Percentiles rank a stretch among this genome's conserved stretches.
Evolutionary conservation across 2,888 invertebrate genomes (phyloP).

Genomic region (Tipula vernalis): DNA sequence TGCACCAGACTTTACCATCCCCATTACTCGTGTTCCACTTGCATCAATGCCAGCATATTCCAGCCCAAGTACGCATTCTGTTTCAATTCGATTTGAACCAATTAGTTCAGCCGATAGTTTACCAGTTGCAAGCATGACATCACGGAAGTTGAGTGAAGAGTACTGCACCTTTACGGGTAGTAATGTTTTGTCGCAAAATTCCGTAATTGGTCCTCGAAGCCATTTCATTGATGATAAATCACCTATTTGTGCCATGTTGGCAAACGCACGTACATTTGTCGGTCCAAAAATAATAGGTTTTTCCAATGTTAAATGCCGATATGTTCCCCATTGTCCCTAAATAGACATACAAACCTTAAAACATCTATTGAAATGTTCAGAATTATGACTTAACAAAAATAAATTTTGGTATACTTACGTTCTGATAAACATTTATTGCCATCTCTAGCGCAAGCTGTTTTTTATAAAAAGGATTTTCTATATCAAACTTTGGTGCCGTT

Average conservation of each 20-base stretch:
- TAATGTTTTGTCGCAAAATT: conserved; percentile 34
- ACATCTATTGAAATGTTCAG: no score
- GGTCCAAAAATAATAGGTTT: conserved; percentile 36
- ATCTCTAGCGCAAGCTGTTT: conserved; percentile 59
- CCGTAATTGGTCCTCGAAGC: conserved; percentile 58
- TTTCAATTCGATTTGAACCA: conserved; percentile 47
- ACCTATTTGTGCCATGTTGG: conserved; percentile 67
- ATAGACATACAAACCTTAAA: conserved; percentile 52
- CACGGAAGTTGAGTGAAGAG: conserved; percentile 82
- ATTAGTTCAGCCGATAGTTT: conserved; percentile 74
- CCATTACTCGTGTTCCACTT: conserved; percentile 53
- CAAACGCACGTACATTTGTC: conserved; percentile 53
- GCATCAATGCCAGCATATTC: conserved; percentile 49
- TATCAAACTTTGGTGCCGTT: conserved; percentile 51
- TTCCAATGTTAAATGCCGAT: conserved; percentile 60
- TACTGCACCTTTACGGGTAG: conserved; percentile 48
- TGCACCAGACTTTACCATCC: conserved; percentile 40
- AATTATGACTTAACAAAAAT: conserved; percentile 56
- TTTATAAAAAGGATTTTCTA: conserved; percentile 49
- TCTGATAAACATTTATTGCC: conserved; percentile 61
- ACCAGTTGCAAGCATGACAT: conserved; percentile 88
- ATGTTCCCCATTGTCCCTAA: conserved; percentile 49
- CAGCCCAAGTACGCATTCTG: conserved; percentile 55
- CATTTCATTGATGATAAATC: conserved; percentile 78
- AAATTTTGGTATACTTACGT: conserved; percentile 50